phyloP scores from a whole-genome alignment of 2,888 invertebrate species.

The Cylloceria caligata region DNA sequence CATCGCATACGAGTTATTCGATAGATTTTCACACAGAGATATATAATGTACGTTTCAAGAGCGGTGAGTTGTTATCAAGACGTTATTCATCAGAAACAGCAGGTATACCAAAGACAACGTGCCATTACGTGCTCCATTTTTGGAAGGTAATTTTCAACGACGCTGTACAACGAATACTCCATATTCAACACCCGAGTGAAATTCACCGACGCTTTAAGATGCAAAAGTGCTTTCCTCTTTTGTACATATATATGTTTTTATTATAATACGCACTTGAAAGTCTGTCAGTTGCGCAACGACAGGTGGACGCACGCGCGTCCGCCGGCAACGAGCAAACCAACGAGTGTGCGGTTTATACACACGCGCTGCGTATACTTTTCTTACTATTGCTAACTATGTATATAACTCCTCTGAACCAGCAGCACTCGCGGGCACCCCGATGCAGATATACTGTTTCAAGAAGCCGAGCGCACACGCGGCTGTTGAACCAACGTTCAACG shows the following conservation, averaged over 20 bases:
- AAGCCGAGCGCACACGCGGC: constrained; percentile 23
- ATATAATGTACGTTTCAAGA: not conserved
- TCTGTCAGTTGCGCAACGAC: constrained; percentile 52
- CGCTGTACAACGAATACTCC: not conserved
- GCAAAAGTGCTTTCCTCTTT: not conserved
- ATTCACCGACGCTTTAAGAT: constrained; percentile 25
- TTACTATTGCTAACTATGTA: constrained; percentile 1
- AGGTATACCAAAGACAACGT: constrained; percentile 21
- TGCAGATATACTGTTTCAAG: constrained; percentile 46
- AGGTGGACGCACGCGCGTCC: constrained; percentile 60
- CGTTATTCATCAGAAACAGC: constrained; percentile 6
- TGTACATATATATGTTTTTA: not conserved
- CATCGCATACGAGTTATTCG: not conserved
- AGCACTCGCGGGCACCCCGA: not conserved
- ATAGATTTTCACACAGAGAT: constrained; percentile 8
- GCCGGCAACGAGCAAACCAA: constrained; percentile 21
- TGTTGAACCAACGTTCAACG: constrained; percentile 46
- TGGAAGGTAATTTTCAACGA: constrained; percentile 36
- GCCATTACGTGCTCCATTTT: constrained; percentile 60
- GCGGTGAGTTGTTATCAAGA: not conserved
- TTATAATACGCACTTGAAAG: constrained; percentile 3
- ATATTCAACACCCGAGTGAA: constrained; percentile 21
- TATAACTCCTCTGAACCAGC: constrained; percentile 35
- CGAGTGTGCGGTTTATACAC: constrained; percentile 11
- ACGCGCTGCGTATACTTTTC: constrained; percentile 20